Base-by-base conservation (phyloP, 2,888 invertebrate species). In the Hoplodrina blanda region DNA sequence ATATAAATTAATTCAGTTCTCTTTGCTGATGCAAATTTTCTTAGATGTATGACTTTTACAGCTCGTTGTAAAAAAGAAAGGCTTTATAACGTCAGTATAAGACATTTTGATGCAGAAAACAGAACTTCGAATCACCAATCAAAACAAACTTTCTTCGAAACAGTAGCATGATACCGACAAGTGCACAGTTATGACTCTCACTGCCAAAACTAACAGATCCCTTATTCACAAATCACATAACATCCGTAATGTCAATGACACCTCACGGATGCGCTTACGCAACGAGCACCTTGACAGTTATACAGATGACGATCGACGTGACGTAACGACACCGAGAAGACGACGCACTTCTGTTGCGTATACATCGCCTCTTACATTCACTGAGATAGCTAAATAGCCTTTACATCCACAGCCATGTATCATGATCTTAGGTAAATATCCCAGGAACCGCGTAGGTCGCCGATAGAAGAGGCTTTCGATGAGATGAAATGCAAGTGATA, bases 221-320 rank as follows among this genome's bases (percentile, higher is more conserved):
- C 85, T 82, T 85, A 87, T 83, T 87, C 76, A 83, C 78, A 82
- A 90, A 88, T 86, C 89, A 88, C 87, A 91, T 88, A 87, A 92
- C 88, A 92, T 91, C 91, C 91, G 91, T 92, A 89, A 93, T 91
- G 95, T 95, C 95, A 95, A 92, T 95, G 95, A 95, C 95, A 92
- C 92, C 91, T 88, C 87, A 89, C 92, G 91, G 92, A 93, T 93
- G 91, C 90, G 83, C 88, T 95, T 95, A 90, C 92, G 92, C 90
- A 95, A 95, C 84, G 62, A 86, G 89, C 94, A 95, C 94, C 95
- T 95, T 95, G 95, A 94, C 94, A 93, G 91, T 91, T 86, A 83
- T 76, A 90, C 89, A 84, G 91, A 92, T 91, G 91, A 90, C 87
- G 88, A 90, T 85, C 77, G 64, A 61, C 53, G 78, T 92, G 91